Evolutionary conservation across 2,888 invertebrate genomes (phyloP), one percentile per base, ranked within the genome.

Genomic region (Dryocosmus kuriphilus): DNA sequence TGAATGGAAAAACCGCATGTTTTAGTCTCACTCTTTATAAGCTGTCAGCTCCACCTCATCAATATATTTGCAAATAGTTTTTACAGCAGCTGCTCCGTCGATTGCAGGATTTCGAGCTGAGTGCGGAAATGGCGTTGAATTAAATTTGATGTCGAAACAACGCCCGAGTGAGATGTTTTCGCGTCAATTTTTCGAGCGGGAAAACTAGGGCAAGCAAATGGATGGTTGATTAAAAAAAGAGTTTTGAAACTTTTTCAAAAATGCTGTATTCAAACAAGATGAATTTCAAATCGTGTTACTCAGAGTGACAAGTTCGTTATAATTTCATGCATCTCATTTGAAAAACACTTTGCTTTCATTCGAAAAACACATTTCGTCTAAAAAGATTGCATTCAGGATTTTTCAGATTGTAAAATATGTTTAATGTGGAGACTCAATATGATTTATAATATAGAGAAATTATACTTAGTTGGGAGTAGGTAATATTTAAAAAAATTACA

Each of bases 71-170:
- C 41, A 62, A 78, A 76, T 55, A 14, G 6, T 55, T 79, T 79
- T 81, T 79, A 27, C 61, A 41, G 41, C 77, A 60, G 46, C 60
- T 74, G 73, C 60, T 62, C 46, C 73, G 80, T 77, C 81, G 65
- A 79, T 80, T 75, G 79, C 81, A 77, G 76, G 76, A 77, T 76
- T 71, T 79, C 80, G 75, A 76, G 79, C 30, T 61, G 30, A 74
- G 65, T 60, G 67, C 57, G 71, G 75, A 75, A 65, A 80, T 67
- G 74, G 71, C 77, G 55, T 73, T 51, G 62, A 81, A 82, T 85
- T 84, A 80, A 83, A 82, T 84, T 82, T 79, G 75, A 80, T 78
- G 79, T 41, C 76, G 78, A 80, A 83, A 81, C 80, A 82, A 83
- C 79, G 76, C 75, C 75, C 71, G 30, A 51, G 71, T 71, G 71